These are phyloP conservation scores for Germaria angustata DNA, from an alignment of 2,888 invertebrate species.

Conservation along the genomic window DNA sequence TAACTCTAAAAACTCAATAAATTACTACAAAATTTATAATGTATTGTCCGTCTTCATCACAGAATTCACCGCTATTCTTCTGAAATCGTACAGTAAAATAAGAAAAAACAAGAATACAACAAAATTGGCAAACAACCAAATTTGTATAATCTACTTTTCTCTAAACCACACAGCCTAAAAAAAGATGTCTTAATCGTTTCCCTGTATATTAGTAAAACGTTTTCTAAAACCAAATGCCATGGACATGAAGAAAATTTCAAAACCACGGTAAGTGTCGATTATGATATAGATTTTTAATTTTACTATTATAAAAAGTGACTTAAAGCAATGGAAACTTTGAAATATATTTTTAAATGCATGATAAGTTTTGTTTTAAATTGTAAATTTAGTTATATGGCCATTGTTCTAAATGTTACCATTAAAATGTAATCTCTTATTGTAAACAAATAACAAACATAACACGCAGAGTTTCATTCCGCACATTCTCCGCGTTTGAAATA, in stretches of 20 bases:
- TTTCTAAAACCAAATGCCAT: constrained; percentile 72
- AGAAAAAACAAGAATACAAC: background rate
- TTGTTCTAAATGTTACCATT: no score
- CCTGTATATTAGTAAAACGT: constrained; percentile 71
- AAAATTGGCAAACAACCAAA: constrained; percentile 24
- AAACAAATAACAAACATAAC: no score
- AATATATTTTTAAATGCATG: no score
- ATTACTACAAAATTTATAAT: background rate
- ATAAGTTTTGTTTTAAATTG: no score
- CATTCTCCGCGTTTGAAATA: no score
- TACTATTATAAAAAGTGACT: no score
- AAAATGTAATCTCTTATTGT: no score
- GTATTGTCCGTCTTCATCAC: background rate
- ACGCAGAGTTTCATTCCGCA: no score
- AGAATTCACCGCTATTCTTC: background rate
- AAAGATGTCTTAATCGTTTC: constrained; percentile 69
- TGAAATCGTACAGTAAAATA: background rate
- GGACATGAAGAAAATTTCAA: constrained; percentile 74
- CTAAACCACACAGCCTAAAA: constrained; percentile 29
- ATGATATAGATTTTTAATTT: background rate
- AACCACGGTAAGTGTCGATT: constrained; percentile 72
- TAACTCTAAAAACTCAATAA: background rate
- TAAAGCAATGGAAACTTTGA: no score
- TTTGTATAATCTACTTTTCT: background rate
- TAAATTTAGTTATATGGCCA: no score